Evolutionary conservation across 2,888 invertebrate genomes (phyloP).

Genomic region (Andrena fulva): DNA sequence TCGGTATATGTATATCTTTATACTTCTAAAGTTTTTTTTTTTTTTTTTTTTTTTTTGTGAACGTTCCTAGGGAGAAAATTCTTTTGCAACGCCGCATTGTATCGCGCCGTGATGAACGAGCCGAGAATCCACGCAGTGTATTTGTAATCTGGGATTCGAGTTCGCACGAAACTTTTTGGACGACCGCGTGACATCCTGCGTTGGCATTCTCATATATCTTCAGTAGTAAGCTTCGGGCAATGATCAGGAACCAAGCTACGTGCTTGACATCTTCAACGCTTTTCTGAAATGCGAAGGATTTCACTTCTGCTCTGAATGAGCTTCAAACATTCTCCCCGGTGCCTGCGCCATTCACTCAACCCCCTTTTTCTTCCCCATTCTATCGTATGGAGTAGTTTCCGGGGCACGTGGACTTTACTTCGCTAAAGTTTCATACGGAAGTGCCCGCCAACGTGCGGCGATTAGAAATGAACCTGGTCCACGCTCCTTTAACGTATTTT

Average conservation of each 20-base stretch:
- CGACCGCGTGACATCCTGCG: conserved; percentile 43
- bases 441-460: conserved; percentile 28
- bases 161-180: conserved; percentile 41
- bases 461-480: conserved; percentile 37
- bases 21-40: background rate
- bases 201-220: conserved; percentile 47
- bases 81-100: background rate
- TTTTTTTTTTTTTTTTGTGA: background rate
- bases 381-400: conserved; percentile 53
- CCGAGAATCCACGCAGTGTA: background rate
- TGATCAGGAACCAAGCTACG: conserved; percentile 71
- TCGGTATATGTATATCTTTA: no score
- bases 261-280: conserved; percentile 69
- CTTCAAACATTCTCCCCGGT: conserved; percentile 63
- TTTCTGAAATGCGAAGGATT: conserved; percentile 62
- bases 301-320: conserved; percentile 66
- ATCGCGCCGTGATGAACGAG: conserved; percentile 7
- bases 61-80: background rate
- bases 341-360: conserved; percentile 48
- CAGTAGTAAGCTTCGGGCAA: conserved; percentile 59
- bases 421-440: conserved; percentile 53
- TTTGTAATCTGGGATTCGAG: conserved; percentile 16
- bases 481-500: conserved; percentile 15
- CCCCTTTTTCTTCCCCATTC: conserved; percentile 32
- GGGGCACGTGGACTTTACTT: conserved; percentile 62